Evolutionary conservation across 2,797 vertebrate species (phyloP).

Genomic region (Hafferia zeledoni): DNA sequence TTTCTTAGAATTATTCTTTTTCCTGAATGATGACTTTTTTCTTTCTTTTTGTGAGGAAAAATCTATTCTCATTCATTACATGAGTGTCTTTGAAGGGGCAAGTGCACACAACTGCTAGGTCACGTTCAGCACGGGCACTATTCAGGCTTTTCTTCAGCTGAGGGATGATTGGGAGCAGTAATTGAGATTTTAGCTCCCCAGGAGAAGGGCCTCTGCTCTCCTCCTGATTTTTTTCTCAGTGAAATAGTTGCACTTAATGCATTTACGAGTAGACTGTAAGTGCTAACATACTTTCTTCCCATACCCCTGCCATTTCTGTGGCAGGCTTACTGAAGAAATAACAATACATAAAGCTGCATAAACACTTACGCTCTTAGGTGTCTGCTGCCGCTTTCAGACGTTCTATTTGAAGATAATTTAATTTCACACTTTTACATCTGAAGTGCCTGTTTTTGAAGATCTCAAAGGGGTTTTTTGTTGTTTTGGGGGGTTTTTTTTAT

Average conservation of each 20-base stretch:
- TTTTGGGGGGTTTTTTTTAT: background rate
- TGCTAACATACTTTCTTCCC: constrained; percentile 2
- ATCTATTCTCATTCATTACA: background rate
- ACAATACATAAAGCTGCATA: constrained; percentile 8
- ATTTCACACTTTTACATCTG: background rate
- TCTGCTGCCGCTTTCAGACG: background rate
- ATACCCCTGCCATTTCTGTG: background rate
- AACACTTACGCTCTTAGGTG: background rate
- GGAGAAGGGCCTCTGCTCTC: background rate
- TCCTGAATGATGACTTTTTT: background rate
- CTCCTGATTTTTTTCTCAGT: background rate
- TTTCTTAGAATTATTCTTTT: background rate
- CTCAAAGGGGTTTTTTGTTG: background rate
- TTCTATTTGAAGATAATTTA: constrained; percentile 7
- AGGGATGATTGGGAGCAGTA: background rate
- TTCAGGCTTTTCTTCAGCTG: background rate
- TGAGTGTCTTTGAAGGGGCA: background rate
- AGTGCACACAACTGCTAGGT: background rate
- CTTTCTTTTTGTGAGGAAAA: background rate
- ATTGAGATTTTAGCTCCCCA: background rate
- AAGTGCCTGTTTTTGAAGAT: background rate
- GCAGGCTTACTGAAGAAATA: constrained; percentile 25
- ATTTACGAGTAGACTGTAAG: background rate
- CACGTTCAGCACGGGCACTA: background rate
- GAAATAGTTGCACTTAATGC: constrained; percentile 15